These are phyloP conservation scores for Tromatobia lineatoria DNA, from an alignment of 2,888 invertebrate species.

Conservation along the genomic window DNA sequence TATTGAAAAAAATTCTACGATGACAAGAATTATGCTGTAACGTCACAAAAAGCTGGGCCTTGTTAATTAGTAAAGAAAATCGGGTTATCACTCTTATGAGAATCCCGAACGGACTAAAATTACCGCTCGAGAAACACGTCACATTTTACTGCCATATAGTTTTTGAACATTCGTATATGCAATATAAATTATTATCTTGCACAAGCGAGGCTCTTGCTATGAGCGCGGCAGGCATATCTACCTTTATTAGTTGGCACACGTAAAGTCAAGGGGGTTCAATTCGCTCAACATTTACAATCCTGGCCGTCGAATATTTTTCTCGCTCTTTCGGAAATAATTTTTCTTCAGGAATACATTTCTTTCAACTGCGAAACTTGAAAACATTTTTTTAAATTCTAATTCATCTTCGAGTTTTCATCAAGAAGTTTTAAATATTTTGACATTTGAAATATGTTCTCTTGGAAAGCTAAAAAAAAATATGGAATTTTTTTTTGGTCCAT, in stretches of 20 bases:
- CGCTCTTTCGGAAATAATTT: background rate
- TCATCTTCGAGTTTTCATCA: no score
- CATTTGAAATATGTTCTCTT: no score
- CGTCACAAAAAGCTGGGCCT: constrained; percentile 63
- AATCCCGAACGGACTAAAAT: constrained; percentile 18
- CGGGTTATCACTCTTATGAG: constrained; percentile 1
- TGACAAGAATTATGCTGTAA: constrained; percentile 59
- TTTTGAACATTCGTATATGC: constrained; percentile 17
- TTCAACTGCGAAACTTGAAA: no score
- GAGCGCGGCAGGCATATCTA: constrained; percentile 48
- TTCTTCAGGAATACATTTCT: no score
- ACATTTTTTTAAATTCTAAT: no score
- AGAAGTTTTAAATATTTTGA: no score
- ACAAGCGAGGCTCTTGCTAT: constrained; percentile 46
- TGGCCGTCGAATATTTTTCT: background rate
- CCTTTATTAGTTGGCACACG: constrained; percentile 57
- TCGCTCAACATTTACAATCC: background rate
- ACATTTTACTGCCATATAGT: constrained; percentile 18
- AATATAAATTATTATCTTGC: constrained; percentile 51
- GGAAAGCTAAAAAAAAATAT: no score
- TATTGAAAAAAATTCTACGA: constrained; percentile 50
- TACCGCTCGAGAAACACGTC: constrained; percentile 3
- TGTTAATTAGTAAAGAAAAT: constrained; percentile 54
- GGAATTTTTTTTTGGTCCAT: no score
- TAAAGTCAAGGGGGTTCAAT: constrained; percentile 22